Conservation (phyloP, 2,113 vertebrate species). For the Zeus faber region DNA sequence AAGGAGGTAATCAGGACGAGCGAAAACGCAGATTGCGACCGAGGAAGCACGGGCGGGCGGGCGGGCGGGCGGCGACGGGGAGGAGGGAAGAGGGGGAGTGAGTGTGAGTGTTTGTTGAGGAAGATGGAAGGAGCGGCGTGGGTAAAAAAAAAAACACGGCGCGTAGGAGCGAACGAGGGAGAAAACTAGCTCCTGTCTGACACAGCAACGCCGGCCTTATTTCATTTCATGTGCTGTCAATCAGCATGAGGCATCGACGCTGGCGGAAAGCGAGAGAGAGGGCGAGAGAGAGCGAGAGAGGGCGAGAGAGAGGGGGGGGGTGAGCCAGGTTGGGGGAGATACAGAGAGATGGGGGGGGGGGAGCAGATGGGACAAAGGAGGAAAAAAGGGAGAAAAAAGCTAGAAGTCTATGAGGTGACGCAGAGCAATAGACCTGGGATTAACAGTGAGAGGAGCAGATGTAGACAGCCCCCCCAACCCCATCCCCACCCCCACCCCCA, state of each 20-base stretch:
- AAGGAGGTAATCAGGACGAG: no score
- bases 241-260: constrained; percentile 56
- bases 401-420: constrained; percentile 28
- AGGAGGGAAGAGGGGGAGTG: neutral
- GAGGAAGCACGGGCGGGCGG: constrained; percentile 27
- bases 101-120: constrained; percentile 20
- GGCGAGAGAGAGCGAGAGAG: neutral
- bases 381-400: no score
- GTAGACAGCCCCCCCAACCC: constrained; percentile 38
- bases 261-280: constrained; percentile 18
- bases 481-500: constrained; percentile 19
- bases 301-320: neutral
- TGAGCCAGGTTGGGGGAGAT: no score
- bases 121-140: constrained; percentile 42
- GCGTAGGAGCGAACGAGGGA: neutral
- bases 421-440: constrained; percentile 51
- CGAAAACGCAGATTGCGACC: no score
- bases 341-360: no score
- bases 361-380: no score
- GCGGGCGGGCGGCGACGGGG: neutral
- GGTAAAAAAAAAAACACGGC: constrained; percentile 34
- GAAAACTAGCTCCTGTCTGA: constrained; percentile 42
- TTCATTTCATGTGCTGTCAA: constrained; percentile 72
- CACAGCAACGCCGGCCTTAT: constrained; percentile 52
- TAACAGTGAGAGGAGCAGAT: constrained; percentile 56